Base-by-base conservation (phyloP, 1,140 invertebrate species). In the Bombus cullumanus region DNA sequence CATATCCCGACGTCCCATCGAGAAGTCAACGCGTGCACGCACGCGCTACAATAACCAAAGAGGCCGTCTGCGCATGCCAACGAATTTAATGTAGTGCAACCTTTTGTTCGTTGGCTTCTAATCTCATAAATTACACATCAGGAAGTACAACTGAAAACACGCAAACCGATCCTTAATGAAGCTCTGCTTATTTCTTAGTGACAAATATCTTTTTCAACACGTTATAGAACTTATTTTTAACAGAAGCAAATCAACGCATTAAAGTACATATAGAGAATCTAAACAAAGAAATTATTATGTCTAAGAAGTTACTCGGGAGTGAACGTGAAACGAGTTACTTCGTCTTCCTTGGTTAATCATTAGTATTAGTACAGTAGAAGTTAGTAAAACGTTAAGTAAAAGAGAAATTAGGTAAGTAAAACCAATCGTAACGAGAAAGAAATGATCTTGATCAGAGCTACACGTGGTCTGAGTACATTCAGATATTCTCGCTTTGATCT, bases 1-100 rank as follows among this genome's bases (percentile, higher is more conserved):
- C 34, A 78, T 78, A 78, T 64, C 59, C 75, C 28, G n/a, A 28
- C 75, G 28, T 78, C 47, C 57, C 75, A 78, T 59, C 57, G 75
- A 39, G 59, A 64, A 78, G 75, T 31, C 53, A 76, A 39, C 31
- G 53, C 25, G 74, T 53, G 74, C 34, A 59, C 41, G 43, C n/a
- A 47, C 73, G 73, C 39, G 34, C 73, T 34, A 75, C 22, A 34
- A 43, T 28, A 37, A 43, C 12, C 71, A 6, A n/a, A n/a, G 15
- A 43, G 28, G 6, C 2, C 39, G 13, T 41, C 15, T 22, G 71
- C n/a, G 15, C 71, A 39, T 41, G 41, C 41, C 41, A 43, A 22
- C 41, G 15, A 73, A 73, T 73, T 73, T 73, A 8, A 73, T 31
- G 71, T 73, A 18, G 15, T 41, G 15, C n/a, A 28, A 12, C 15